phyloP scores from a whole-genome alignment of 2,888 invertebrate genomes.

The Pterostichus niger region DNA sequence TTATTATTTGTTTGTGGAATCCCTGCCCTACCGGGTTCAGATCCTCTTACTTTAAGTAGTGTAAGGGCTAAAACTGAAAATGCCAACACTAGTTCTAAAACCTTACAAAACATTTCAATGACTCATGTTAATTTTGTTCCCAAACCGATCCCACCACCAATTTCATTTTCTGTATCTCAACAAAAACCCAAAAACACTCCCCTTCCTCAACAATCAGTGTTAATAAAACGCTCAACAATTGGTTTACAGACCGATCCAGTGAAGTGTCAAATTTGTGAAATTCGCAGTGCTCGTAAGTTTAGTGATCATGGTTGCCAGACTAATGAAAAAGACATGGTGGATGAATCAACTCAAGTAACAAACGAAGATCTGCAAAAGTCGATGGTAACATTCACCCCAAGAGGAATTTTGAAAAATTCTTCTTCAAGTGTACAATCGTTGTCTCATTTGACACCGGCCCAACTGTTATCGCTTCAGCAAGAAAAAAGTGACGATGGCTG shows the following conservation, averaged over 20 bases:
- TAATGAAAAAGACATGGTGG: conserved; percentile 68
- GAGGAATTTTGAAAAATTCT: conserved; percentile 69
- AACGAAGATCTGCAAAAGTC: conserved; percentile 73
- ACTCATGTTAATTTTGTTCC: neutral
- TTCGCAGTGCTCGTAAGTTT: conserved; percentile 71
- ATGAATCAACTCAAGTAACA: conserved; percentile 74
- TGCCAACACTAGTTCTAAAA: conserved; percentile 10
- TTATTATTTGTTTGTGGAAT: conserved; percentile 67
- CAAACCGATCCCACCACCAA: conserved; percentile 7
- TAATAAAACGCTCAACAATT: conserved; percentile 35
- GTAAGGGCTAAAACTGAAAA: neutral
- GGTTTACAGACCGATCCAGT: conserved; percentile 71
- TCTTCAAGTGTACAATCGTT: conserved; percentile 71
- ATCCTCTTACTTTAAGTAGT: neutral
- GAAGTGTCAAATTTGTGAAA: conserved; percentile 73
- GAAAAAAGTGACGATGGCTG: conserved; percentile 55
- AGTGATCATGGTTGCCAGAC: conserved; percentile 69
- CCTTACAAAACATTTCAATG: neutral
- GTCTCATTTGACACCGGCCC: conserved; percentile 75
- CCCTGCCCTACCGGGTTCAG: conserved; percentile 26
- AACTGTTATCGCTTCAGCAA: conserved; percentile 71
- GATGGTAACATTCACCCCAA: conserved; percentile 70
- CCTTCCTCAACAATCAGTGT: conserved; percentile 46
- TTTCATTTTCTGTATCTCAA: conserved; percentile 29
- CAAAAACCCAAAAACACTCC: conserved; percentile 35